Base-by-base conservation (phyloP, 1,140 invertebrate genomes). In the Zelostemma sp. region DNA sequence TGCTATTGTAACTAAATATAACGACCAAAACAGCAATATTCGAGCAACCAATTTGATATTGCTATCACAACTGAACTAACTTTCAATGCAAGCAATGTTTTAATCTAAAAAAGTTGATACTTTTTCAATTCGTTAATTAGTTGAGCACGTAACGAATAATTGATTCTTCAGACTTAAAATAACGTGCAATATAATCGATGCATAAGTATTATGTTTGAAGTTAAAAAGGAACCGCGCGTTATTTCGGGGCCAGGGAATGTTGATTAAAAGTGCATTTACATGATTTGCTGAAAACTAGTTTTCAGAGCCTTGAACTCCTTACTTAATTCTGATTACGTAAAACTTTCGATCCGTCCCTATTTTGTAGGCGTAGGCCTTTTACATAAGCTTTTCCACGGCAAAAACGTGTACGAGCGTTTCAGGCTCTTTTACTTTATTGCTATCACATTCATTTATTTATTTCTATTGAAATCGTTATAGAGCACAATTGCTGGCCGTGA, bases 321-420 rank as follows among this genome's bases (percentile, higher is more conserved):
- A 55, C 65, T 71, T 45, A 62, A 71, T 71, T 71, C 65, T 54
- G 17, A 38, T 71, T 71, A 71, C 68, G 68, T 66, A 62, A 71
- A 35, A 45, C 17, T 62, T 64, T 58, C 53, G 43, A 58, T 58
- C 54, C 51, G 57, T 54, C 61, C 62, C 68, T 62, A 65, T 70
- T 61, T 65, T 61, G 16, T 58, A 57, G 46, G 41, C 48, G 61
- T 35, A 54, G 53, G 43, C 62, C 68, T 70, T 45, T 70, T 70
- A 70, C 68, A 65, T 70, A 65, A 57, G 62, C 54, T 70, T 70
- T 70, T 65, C 62, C 58, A 70, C 61, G 59, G 51, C 60, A 55
- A 54, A 62, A 18, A 49, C 59, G 35, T 18, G 41, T 11, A 38
- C 21, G 12, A 51, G 15, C 28, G 59, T 57, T 55, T 12, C n/a